Base-by-base conservation (phyloP, 2,797 vertebrate species). In the Lepus townsendii region DNA sequence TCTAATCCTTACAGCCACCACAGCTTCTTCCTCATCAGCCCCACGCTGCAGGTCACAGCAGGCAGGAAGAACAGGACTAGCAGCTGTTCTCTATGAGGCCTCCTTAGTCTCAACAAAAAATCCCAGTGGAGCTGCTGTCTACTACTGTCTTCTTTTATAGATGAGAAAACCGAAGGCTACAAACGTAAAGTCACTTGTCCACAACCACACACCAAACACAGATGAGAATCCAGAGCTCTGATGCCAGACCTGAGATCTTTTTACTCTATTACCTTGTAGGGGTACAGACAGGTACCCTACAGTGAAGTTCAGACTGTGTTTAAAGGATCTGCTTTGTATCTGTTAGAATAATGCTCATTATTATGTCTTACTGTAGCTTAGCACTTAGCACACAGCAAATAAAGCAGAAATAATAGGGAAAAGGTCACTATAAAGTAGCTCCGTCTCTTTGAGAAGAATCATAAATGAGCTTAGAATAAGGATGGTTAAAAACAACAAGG, bases 381-480 rank as follows among this genome's bases (percentile, higher is more conserved):
- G 57, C 35, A 57, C 42, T 30, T 24, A 76, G 32, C 30, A 82
- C 2, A 19, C 6, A 84, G 35, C 62, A 79, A 60, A 42, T 24
- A 71, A 72, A 62, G 52, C 60, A 79, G 27, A 90, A 35, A 26
- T 24, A n/a, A 72, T 11, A 32, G 17, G 63, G 52, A 11, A 57
- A 87, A 14, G 13, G 20, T n/a, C 26, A 2, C 30, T 47, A n/a
- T 50, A 13, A 88, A 91, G 66, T 54, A 52, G 38, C 22, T 83
- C 32, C 19, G 47, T 42, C 30, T 78, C 77, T 94, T 47, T 47
- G 72, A 93, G 11, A 42, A 83, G 83, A 54, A 83, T 77, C 62
- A 72, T 14, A 78, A 66, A 91, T 35, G 57, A 87, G 38, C 52
- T 90, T 52, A 96, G 78, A 83, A 82, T 62, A 86, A 90, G 20